A percentile compares a stretch with the other conserved stretches of the same genome.
Evolutionary conservation across 2,113 vertebrate species (phyloP).

Genomic region (Thalassarche chlororhynchos): DNA sequence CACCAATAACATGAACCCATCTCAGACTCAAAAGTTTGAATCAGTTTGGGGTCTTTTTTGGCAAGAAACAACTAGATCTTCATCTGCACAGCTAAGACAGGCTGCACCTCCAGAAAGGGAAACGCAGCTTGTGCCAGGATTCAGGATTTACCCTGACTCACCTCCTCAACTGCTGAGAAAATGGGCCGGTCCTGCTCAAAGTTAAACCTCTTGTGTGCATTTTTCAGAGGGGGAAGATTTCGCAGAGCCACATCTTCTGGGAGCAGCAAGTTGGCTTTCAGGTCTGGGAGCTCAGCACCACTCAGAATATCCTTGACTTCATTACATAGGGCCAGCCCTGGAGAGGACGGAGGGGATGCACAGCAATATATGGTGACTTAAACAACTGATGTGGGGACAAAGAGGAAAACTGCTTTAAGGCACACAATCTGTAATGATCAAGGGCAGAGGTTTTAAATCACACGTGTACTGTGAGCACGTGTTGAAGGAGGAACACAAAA

Average conservation of each 20-base stretch:
- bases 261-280: conserved; percentile 83
- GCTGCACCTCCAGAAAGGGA: neutral
- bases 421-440: accelerated
- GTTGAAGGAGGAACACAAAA: neutral
- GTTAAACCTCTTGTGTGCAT: conserved; percentile 86
- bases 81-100: too few relatives aligned
- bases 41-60: neutral
- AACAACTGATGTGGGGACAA: neutral
- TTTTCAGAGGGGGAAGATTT: conserved; percentile 87
- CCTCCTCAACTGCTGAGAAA: conserved; percentile 90
- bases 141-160: conserved; percentile 20
- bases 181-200: conserved; percentile 78
- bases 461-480: accelerated
- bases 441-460: neutral
- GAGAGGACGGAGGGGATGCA: neutral
- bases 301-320: conserved; percentile 84
- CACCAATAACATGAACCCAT: neutral
- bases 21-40: neutral
- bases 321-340: conserved; percentile 82
- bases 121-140: neutral
- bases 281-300: conserved; percentile 83
- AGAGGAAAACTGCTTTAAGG: neutral
- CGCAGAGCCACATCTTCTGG: conserved; percentile 91
- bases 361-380: neutral
- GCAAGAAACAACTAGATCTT: neutral